These are phyloP conservation scores for Coecobrya sp. DNA, from an alignment of 2,888 invertebrate species.

Conservation along the genomic window DNA sequence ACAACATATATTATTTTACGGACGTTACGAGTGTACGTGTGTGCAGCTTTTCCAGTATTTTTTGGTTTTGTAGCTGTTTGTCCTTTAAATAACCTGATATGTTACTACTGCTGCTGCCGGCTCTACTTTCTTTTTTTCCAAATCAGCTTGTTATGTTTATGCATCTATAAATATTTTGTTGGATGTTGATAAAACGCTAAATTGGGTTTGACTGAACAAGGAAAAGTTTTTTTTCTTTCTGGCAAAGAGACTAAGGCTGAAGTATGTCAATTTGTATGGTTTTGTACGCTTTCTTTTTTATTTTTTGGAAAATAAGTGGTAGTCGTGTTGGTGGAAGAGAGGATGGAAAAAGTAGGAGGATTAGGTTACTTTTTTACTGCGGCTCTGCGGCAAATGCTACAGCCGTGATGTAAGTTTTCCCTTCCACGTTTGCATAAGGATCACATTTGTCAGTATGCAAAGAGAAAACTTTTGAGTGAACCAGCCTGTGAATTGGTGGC, in stretches of 20 bases:
- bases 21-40: not conserved
- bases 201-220: conserved; percentile 49
- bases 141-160: conserved; percentile 52
- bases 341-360: conserved; percentile 19
- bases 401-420: not conserved
- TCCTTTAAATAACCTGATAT: conserved; percentile 17
- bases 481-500: not conserved
- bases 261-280: conserved; percentile 51
- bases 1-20: not conserved
- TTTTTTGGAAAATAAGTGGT: conserved; percentile 25
- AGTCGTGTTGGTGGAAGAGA: not conserved
- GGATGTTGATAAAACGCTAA: conserved; percentile 45
- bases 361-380: conserved; percentile 11
- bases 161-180: conserved; percentile 52
- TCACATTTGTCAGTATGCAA: conserved; percentile 7
- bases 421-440: not conserved
- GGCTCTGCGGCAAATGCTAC: not conserved
- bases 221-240: conserved; percentile 35
- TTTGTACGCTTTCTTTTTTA: not conserved
- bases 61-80: conserved; percentile 4
- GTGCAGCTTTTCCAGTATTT: not conserved
- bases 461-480: not conserved
- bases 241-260: conserved; percentile 17
- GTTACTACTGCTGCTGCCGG: conserved; percentile 8
- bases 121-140: conserved; percentile 14